Evolutionary conservation across 1,140 invertebrate species (phyloP), one percentile per base, ranked within the genome.

Genomic region (Lepidotrigona ventralis): DNA sequence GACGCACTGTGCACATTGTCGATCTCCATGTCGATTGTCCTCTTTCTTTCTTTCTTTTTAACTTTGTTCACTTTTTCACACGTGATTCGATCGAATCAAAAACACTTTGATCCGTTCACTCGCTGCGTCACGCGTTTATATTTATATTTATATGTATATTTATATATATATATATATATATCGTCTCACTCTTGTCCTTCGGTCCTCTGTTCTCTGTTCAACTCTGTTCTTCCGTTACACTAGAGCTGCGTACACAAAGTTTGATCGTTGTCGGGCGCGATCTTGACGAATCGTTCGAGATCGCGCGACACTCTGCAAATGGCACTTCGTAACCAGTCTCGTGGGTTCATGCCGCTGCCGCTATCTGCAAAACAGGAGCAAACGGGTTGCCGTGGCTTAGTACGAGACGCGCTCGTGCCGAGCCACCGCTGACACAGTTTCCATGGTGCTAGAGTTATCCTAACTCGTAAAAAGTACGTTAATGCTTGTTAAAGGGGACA

Each of bases 331-430:
- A 86, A 89, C 85, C 85, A 83, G 70, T 87, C 80, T 81, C 85
- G 80, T 79, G 81, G 60, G 77, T 72, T 89, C 88, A 89, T 89
- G 83, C 83, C 80, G 88, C 88, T 56, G 74, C 77, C 63, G 82
- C 54, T 81, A 87, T 89, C 88, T 89, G 88, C 1, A 89, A 89
- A 89, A 89, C 39, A 89, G 72, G 39, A 89, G 79, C 53, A 89
- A 88, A 70, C 87, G 74, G 63, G 68, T 78, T 75, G 81, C 73
- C 83, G 87, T 76, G 87, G 74, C 83, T 85, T 81, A 85, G 84
- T 84, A 79, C 78, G 76, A 79, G 75, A 46, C 56, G 53, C 1
- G 29, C 76, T 69, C 84, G 70, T 76, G 86, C 81, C 79, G 66
- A 88, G 84, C 29, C 87, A 83, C 58, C 81, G 78, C 71, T 83